These are phyloP conservation scores for Neopelma chrysocephalum DNA, from an alignment of 2,797 vertebrate species.

Conservation along the genomic window DNA sequence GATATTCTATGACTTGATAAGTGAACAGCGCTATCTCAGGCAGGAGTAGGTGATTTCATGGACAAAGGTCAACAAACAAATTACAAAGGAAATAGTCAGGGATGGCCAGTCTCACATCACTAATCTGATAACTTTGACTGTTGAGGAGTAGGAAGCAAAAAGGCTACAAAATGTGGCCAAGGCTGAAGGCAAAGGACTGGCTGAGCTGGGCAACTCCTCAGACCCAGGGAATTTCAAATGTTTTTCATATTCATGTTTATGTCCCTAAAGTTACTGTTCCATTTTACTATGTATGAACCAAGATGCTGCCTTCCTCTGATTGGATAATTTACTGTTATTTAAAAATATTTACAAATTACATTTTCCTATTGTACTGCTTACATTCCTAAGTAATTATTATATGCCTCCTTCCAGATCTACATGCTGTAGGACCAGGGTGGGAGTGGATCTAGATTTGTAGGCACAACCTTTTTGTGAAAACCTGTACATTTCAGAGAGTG, in stretches of 20 bases:
- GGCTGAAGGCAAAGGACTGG: neutral
- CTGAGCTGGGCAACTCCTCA: neutral
- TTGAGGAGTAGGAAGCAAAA: neutral
- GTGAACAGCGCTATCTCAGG: neutral
- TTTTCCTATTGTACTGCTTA: neutral
- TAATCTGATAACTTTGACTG: neutral
- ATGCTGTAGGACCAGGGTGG: neutral
- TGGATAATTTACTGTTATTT: neutral
- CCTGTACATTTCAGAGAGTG: neutral
- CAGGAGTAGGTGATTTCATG: neutral
- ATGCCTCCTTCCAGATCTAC: neutral
- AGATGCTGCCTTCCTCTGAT: neutral
- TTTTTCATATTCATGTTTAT: neutral
- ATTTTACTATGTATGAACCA: neutral
- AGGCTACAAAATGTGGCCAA: neutral
- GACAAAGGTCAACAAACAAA: neutral
- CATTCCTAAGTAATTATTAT: neutral
- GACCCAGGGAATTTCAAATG: neutral
- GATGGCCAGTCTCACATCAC: neutral
- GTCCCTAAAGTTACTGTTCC: neutral
- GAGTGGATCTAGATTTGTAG: neutral
- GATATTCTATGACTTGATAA: accelerated
- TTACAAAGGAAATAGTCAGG: neutral
- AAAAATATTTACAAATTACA: neutral
- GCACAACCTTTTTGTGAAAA: neutral